Base-by-base conservation (phyloP, 2,888 invertebrate species). In the Rutpela maculata region DNA sequence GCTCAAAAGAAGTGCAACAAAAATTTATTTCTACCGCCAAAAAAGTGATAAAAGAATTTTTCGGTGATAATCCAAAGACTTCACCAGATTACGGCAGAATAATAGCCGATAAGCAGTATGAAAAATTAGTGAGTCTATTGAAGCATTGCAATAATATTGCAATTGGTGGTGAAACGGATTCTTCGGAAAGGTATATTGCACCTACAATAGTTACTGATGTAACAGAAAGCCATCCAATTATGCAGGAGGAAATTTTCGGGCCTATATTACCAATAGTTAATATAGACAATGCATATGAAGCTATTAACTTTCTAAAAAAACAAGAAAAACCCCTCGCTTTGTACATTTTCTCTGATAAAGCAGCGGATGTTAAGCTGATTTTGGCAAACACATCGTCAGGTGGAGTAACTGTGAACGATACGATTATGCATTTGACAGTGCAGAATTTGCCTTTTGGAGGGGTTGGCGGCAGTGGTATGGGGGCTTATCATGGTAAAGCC, bases 181-280 rank as follows among this genome's bases (percentile, higher is more conserved):
- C 94, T 0, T 90, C 91, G 26, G 96, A 97, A 79, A 93, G 74
- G 43, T 81, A 81, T 55, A 76, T 81, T 31, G 76, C 76, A 15
- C 81, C 81, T 2, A 81, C 81, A 10, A 70, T 81, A n/a, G 31
- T 81, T 18, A 75, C 92, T 17, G 94, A 97, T 88, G 95, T 97
- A 0, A 92, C 93, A 74, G 90, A 92, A 0, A 91, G 91, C 0
- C 97, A 98, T 90, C 92, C 93, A 55, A 89, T 96, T 5, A 96
- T 96, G 96, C 92, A 94, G 82, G 95, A 98, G 83, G 99, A 99
- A 92, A 98, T 99, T 85, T 99, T 99, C 90, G 99, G 99, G 0
- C 99, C 99, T 4, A 93, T 99, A 85, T 92, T 99, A 81, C 99
- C 99, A 0, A 95, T 99, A 79, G 89, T 98, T 10, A 94, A 93